Percentiles rank a stretch among this genome's conserved stretches.
phyloP scores from a whole-genome alignment of 1,140 invertebrate genomes.

The Cyclina sinensis region DNA sequence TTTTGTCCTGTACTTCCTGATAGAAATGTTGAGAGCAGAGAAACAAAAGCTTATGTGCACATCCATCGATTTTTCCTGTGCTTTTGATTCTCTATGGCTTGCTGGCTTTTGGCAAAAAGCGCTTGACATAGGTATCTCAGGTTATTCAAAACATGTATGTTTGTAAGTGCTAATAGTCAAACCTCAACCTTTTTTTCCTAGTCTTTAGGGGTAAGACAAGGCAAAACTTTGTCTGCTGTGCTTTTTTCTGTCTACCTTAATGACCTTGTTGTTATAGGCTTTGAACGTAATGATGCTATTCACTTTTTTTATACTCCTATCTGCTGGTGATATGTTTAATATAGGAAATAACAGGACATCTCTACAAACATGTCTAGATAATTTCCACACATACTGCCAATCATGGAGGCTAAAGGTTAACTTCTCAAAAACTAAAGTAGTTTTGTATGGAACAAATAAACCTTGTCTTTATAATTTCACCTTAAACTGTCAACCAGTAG shows the following conservation, averaged over 20 bases:
- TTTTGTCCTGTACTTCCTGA: neutral
- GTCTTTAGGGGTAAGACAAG: no score
- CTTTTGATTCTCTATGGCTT: neutral
- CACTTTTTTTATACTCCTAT: no score
- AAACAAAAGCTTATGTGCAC: neutral
- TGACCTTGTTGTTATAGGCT: neutral
- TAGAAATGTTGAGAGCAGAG: no score
- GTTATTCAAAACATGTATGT: conserved; percentile 11
- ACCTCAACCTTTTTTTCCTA: neutral
- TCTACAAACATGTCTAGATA: neutral
- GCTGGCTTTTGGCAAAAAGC: neutral
- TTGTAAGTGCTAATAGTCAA: neutral
- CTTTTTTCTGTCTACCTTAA: conserved; percentile 34
- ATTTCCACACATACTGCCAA: neutral
- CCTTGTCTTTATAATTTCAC: no score
- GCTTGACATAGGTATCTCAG: neutral
- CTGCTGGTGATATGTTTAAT: conserved; percentile 34
- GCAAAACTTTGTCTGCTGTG: neutral
- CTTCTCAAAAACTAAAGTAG: no score
- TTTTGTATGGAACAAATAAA: no score
- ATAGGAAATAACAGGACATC: neutral
- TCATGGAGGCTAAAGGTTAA: conserved; percentile 16
- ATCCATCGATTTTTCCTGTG: neutral
- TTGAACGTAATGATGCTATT: neutral
- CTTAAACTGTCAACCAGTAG: no score